Evolutionary conservation across 2,797 vertebrate species (phyloP).

Genomic region (Paguma larvata): DNA sequence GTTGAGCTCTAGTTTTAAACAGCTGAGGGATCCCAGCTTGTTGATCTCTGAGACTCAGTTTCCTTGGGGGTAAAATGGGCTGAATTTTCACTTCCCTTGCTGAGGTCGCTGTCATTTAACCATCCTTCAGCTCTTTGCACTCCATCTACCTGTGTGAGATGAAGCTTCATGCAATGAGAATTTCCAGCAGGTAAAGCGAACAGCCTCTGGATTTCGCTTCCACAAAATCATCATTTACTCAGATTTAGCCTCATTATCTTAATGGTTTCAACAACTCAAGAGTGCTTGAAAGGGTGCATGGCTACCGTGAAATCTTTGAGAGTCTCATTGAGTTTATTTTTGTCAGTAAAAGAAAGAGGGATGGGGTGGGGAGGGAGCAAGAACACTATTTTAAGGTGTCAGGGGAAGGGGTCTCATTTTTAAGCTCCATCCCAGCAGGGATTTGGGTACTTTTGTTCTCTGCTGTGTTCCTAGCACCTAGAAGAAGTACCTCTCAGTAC

Average conservation of each 20-base stretch:
- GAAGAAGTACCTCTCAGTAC: not conserved
- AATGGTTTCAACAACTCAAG: constrained; percentile 61
- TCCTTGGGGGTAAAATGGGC: not conserved
- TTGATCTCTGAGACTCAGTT: not conserved
- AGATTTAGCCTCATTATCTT: constrained; percentile 58
- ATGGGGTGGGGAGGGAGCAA: not conserved
- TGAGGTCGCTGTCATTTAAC: not conserved
- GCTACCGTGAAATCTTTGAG: not conserved
- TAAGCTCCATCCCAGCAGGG: not conserved
- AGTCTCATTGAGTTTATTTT: constrained; percentile 66
- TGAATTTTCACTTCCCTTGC: not conserved
- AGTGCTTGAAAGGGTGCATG: not conserved
- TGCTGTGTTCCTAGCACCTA: not conserved
- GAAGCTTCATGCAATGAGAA: not conserved
- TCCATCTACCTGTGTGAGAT: not conserved
- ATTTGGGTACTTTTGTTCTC: constrained; percentile 2
- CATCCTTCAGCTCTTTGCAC: not conserved
- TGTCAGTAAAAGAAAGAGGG: not conserved
- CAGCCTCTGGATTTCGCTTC: constrained; percentile 26
- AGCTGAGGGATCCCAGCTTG: not conserved
- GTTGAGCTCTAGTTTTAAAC: not conserved
- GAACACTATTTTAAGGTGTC: constrained; percentile 15
- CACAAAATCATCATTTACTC: constrained; percentile 14
- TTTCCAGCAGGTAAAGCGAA: constrained; percentile 5
- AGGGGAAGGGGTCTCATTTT: constrained; percentile 55